Evolutionary conservation across 2,888 invertebrate genomes (phyloP), one percentile per base, ranked within the genome.

Genomic region (Lysandra coridon): DNA sequence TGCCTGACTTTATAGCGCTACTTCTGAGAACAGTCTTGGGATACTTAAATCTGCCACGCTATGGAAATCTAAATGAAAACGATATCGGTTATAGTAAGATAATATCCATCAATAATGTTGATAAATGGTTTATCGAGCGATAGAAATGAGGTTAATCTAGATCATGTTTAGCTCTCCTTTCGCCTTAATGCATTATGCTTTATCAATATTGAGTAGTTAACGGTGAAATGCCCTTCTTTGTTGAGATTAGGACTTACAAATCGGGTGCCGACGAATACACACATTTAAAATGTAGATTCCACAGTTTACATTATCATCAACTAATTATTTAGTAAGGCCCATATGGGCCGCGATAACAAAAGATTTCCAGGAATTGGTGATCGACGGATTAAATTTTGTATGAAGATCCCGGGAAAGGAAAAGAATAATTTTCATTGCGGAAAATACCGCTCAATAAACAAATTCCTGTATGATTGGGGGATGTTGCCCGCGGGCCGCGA

Each of bases 111-210:
- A 33, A 37, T 69, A 69, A 69, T 69, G 17, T 69, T 69, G 33
- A 69, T 69, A 69, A 69, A 69, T 69, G 33, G 69, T 33, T 69
- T 14, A 33, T 37, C 69, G 14, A 69, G 69, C 30, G 69, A 69
- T 33, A 69, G 69, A 69, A 69, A 69, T 37, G 69, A 69, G 69
- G 69, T 33, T 69, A 17, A 69, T 69, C 69, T 69, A 69, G 69
- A 69, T 69, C 17, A 69, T 69, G 37, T 69, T 69, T 23, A 37
- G 33, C 69, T 69, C 69, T 69, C 69, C 69, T 69, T 69, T 69
- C 69, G 69, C 69, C 69, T 37, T 33, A 69, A 69, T 69, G 69
- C 69, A 37, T 69, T 69, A 69, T 69, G 69, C 69, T 69, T 69
- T 69, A 69, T 69, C 69, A 69, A 17, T 69, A 69, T 69, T 69